Percentiles rank a stretch among this genome's conserved stretches.
Conservation (phyloP, 2,888 invertebrate genomes). For the Kryphioiulus occultus region DNA sequence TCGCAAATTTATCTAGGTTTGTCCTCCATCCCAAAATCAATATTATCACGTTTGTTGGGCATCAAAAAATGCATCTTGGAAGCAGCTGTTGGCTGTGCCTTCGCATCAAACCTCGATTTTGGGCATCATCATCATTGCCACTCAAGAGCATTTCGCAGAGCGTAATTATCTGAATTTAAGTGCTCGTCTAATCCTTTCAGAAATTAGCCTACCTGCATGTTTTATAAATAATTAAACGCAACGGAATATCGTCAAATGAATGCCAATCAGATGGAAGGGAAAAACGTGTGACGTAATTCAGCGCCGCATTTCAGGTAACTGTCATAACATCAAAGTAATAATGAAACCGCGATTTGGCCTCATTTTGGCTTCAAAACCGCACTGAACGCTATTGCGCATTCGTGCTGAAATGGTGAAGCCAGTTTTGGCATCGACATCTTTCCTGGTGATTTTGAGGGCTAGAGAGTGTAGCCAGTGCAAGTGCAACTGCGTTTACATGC, state of each 20-base stretch:
- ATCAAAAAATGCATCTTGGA: neutral
- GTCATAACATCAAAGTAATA: neutral
- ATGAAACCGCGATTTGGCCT: neutral
- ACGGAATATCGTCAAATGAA: neutral
- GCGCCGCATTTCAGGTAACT: neutral
- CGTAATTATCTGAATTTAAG: neutral
- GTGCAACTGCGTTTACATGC: no score
- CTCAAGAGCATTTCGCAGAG: neutral
- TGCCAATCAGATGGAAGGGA: neutral
- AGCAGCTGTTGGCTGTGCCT: neutral
- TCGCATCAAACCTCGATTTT: constrained; percentile 12
- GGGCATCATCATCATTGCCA: constrained; percentile 20
- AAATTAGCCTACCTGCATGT: constrained; percentile 12
- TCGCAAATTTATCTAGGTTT: neutral
- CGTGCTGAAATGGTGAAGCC: neutral
- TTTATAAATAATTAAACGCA: constrained; percentile 12
- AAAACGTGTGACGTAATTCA: neutral
- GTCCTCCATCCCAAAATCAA: neutral
- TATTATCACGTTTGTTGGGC: neutral
- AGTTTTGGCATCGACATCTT: neutral
- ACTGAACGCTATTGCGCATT: neutral
- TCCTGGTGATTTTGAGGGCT: no score
- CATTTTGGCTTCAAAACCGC: neutral
- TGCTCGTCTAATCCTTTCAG: neutral
- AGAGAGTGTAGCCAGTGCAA: no score